phyloP scores from a whole-genome alignment of 2,888 invertebrate genomes.

The Pharmacophagus antenor region DNA sequence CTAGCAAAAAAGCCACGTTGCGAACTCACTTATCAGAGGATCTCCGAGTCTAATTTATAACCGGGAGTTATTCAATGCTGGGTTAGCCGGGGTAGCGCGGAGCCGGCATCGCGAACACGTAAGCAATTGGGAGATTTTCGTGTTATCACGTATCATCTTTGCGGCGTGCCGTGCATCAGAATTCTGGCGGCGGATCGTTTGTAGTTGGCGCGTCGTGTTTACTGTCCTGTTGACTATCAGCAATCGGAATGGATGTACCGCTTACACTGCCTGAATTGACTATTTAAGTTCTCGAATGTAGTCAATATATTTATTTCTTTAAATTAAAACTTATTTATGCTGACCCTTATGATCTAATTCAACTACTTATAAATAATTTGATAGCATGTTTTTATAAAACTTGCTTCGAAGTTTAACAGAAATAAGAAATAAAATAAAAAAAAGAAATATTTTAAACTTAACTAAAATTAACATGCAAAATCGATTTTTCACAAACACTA shows the following conservation, averaged over 20 bases:
- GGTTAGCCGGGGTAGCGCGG: slow-evolving; percentile 55
- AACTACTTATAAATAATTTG: no score
- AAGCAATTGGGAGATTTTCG: slow-evolving; percentile 80
- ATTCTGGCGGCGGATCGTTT: slow-evolving; percentile 37
- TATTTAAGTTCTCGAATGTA: slow-evolving; percentile 8
- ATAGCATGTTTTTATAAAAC: no score
- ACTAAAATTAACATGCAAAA: no score
- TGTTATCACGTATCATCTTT: slow-evolving; percentile 81
- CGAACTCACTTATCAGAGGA: slow-evolving; percentile 70
- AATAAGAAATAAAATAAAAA: no score
- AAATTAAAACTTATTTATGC: no score
- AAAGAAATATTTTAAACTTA: no score
- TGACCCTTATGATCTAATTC: no score
- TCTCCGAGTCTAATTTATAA: slow-evolving; percentile 74
- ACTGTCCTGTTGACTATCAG: slow-evolving; percentile 56
- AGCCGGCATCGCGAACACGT: slow-evolving; percentile 67
- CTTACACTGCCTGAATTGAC: slow-evolving; percentile 23
- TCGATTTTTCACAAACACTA: no score
- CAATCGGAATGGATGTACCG: slow-evolving; percentile 39
- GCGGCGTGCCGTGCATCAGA: slow-evolving; percentile 67
- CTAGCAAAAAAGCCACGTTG: slow-evolving; percentile 62
- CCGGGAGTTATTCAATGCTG: slow-evolving; percentile 72
- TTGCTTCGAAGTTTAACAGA: no score
- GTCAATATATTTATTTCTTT: not conserved
- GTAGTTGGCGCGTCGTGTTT: slow-evolving; percentile 47